Percentiles rank a stretch among this genome's conserved stretches.
Conservation (phyloP, 2,113 vertebrate genomes). For the Chamaetylas fuelleborni region DNA sequence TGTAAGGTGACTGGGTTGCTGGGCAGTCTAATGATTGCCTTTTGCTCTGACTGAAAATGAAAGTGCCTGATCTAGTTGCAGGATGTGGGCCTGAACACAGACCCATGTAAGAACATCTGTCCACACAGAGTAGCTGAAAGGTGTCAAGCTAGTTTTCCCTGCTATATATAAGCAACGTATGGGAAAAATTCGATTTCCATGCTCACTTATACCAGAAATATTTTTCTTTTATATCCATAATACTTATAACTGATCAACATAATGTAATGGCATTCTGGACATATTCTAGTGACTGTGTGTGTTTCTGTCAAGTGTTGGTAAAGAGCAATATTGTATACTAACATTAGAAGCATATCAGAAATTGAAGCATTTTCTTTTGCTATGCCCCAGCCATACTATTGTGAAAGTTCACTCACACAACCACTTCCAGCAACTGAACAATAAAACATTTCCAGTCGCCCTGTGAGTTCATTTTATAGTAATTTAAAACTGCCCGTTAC, state of each 20-base stretch:
- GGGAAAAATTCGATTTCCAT: not conserved
- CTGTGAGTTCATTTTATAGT: constrained; percentile 22
- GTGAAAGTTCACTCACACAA: constrained; percentile 1
- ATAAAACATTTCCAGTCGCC: not conserved
- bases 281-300: not conserved
- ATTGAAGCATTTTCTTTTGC: not conserved
- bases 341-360: not conserved
- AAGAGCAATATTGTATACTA: not conserved
- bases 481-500: constrained; percentile 9
- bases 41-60: not conserved
- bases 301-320: not conserved
- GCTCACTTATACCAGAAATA: not conserved
- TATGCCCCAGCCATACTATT: not conserved
- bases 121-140: not conserved
- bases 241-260: not conserved
- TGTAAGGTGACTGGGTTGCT: not conserved
- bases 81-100: not conserved
- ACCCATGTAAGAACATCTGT: not conserved
- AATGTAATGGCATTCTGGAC: not conserved
- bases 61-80: not conserved
- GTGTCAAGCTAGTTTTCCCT: not conserved
- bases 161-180: not conserved
- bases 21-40: not conserved
- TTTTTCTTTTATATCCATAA: not conserved
- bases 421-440: not conserved